phyloP scores from a whole-genome alignment of 1,140 invertebrate species.

The Leptonema lineaticorne region DNA sequence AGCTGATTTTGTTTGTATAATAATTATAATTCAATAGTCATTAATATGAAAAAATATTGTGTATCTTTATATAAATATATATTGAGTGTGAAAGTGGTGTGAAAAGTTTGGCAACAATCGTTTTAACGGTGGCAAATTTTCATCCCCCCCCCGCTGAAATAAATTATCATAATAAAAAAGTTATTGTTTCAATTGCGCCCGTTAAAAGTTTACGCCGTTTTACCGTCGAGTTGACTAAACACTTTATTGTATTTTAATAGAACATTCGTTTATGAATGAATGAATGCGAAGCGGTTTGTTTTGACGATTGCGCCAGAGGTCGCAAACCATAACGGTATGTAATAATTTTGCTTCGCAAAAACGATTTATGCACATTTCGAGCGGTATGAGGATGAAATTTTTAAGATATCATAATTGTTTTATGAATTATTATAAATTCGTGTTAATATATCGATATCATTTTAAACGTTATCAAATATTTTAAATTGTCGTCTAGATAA shows the following conservation, averaged over 20 bases:
- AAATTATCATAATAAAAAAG: constrained; percentile 13
- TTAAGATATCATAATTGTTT: too few relatives aligned
- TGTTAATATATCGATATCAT: too few relatives aligned
- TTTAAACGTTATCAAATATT: too few relatives aligned
- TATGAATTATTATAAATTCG: too few relatives aligned
- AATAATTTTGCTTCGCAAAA: too few relatives aligned
- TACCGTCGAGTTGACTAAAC: neutral
- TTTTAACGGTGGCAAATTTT: neutral
- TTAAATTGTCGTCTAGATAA: too few relatives aligned
- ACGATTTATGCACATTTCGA: too few relatives aligned
- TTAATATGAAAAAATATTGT: neutral
- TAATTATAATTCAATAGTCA: neutral
- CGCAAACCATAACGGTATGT: too few relatives aligned
- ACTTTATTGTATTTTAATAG: constrained; percentile 20
- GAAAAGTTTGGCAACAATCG: too few relatives aligned
- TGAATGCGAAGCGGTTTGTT: neutral
- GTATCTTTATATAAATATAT: neutral
- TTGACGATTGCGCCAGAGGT: neutral
- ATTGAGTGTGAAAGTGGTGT: neutral
- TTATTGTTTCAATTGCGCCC: constrained; percentile 8
- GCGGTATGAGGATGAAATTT: too few relatives aligned
- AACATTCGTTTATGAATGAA: constrained; percentile 10
- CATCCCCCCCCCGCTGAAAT: neutral
- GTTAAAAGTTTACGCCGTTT: constrained; percentile 10
- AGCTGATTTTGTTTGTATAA: too few relatives aligned